Base-by-base conservation (phyloP, 2,888 invertebrate species). In the Malthinus seriepunctatus region DNA sequence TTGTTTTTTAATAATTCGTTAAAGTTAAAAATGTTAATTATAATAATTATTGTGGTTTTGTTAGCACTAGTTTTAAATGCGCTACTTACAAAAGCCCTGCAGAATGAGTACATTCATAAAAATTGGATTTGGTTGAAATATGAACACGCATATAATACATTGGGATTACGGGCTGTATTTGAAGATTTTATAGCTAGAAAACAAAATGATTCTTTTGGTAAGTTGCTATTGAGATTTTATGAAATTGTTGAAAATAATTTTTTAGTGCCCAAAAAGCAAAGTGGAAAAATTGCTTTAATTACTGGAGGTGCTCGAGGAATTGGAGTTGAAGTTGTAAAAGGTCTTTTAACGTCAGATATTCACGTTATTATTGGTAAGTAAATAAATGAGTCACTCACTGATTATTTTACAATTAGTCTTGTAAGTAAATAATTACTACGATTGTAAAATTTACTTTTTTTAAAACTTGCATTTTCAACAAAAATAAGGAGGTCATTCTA, bases 261-360 rank as follows among this genome's bases (percentile, higher is more conserved):
- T 78, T 50, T 66, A 86, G 90, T 83, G 72, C 80, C 88, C 69
- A 83, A 85, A 67, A 83, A 83, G 52, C 85, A 86, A 72, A 81
- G 81, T 35, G 88, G 84, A 51, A 85, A 87, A 79, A 80, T 90
- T 55, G 93, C 90, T 59, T 85, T 95, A 51, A 86, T 95, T 60
- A 95, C 95, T 8, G 95, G 95, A 44, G 95, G 94, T 1, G 88
- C 91, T 55, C 83, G 92, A 67, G 95, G 95, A 35, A 93, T 95
- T 69, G 95, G 94, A 8, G 78, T 84, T 14, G 86, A 88, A 79
- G 87, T 93, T 12, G 87, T 91, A 23, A 86, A 86, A 75, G 88
- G 88, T 78, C 80, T 94, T 51, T 78, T 93, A 48, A 83, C 88
- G 73, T 88, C 89, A 69, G 88, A 91, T 71, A 87, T 91, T 84